A percentile compares a stretch with the other conserved stretches of the same genome.
Evolutionary conservation across 2,888 invertebrate species (phyloP).

Genomic region (Diloba caeruleocephala): DNA sequence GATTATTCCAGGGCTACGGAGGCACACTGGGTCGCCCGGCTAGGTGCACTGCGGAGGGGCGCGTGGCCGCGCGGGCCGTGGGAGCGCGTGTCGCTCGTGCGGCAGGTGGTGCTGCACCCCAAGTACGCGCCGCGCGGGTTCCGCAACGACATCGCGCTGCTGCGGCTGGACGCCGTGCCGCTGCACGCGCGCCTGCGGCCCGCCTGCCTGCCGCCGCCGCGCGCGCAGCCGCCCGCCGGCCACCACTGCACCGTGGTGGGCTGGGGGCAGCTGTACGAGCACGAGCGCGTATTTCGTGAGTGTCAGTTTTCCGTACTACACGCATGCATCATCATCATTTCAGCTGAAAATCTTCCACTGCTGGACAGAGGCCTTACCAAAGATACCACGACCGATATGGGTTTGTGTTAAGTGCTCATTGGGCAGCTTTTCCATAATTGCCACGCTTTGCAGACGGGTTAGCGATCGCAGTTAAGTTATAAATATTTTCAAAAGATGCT

Average conservation of each 20-base stretch:
- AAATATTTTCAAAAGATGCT: too few relatives aligned
- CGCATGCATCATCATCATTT: not conserved
- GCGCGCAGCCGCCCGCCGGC: slow-evolving; percentile 90
- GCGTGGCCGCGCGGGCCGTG: slow-evolving; percentile 93
- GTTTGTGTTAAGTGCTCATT: too few relatives aligned
- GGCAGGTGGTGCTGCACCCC: slow-evolving; percentile 91
- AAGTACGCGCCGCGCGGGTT: slow-evolving; percentile 93
- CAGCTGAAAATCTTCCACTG: too few relatives aligned
- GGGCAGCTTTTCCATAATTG: too few relatives aligned
- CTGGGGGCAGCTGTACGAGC: slow-evolving; percentile 95
- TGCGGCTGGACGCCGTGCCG: slow-evolving; percentile 90
- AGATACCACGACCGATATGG: too few relatives aligned
- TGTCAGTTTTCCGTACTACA: slow-evolving; percentile 19
- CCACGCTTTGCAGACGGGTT: too few relatives aligned
- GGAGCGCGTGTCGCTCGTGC: slow-evolving; percentile 91
- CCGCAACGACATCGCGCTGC: slow-evolving; percentile 93
- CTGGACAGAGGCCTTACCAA: too few relatives aligned
- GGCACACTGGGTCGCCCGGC: slow-evolving; percentile 94
- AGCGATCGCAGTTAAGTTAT: too few relatives aligned
- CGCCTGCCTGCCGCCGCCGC: slow-evolving; percentile 88
- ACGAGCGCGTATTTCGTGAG: slow-evolving; percentile 94
- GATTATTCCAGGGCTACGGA: slow-evolving; percentile 90
- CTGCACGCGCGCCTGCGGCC: slow-evolving; percentile 82
- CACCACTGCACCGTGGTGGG: slow-evolving; percentile 93
- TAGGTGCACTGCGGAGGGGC: slow-evolving; percentile 92